A percentile compares a stretch with the other conserved stretches of the same genome.
Evolutionary conservation across 2,113 vertebrate genomes (phyloP).

Genomic region (Silurus glanis): DNA sequence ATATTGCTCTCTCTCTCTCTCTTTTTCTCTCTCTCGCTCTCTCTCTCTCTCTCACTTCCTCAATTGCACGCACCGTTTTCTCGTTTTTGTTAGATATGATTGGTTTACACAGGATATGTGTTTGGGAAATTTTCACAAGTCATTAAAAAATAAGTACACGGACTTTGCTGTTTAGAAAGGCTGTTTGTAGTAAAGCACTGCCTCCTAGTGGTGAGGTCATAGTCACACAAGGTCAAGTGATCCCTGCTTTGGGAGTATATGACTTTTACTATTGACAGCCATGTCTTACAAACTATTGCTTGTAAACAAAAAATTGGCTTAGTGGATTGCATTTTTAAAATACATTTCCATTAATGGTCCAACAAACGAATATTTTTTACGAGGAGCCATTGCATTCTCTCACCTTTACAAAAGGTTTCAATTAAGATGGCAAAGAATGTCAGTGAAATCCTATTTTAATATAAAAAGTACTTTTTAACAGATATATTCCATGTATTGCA

Average conservation of each 20-base stretch:
- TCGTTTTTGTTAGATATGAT: background rate
- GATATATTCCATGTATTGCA: background rate
- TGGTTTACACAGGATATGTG: background rate
- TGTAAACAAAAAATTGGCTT: background rate
- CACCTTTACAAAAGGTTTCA: background rate
- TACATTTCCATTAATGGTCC: background rate
- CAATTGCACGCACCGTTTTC: too few relatives aligned
- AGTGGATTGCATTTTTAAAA: background rate
- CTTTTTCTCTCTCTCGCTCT: slow-evolving; percentile 11
- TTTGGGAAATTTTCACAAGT: background rate
- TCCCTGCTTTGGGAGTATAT: background rate
- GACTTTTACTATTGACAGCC: background rate
- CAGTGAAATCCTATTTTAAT: background rate
- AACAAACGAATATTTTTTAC: background rate
- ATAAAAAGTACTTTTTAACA: background rate
- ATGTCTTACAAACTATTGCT: background rate
- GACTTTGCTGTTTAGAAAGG: background rate
- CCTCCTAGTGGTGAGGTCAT: slow-evolving; percentile 16
- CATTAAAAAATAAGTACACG: background rate
- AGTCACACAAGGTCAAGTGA: background rate
- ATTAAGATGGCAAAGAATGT: background rate
- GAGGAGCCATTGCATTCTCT: background rate
- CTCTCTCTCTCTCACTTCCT: background rate
- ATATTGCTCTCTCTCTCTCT: background rate
- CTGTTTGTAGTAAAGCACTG: background rate